phyloP scores from a whole-genome alignment of 2,113 vertebrate genomes.

The Channa argus region DNA sequence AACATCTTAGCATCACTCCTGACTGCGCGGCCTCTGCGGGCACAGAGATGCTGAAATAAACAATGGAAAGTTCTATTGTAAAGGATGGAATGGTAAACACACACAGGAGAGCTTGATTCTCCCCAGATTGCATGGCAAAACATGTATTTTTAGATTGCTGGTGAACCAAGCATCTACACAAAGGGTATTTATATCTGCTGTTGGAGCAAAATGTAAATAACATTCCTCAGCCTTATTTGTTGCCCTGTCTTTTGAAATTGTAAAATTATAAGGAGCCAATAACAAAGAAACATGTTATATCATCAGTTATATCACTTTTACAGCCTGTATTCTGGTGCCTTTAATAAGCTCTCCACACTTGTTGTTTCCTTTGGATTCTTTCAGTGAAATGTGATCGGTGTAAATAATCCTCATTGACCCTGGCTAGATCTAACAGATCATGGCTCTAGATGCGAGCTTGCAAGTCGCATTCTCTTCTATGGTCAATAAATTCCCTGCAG shows the following conservation, averaged over 20 bases:
- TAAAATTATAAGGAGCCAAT: conserved; percentile 4
- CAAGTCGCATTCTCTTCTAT: conserved; percentile 14
- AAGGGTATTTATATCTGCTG: background rate
- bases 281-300: too few relatives aligned
- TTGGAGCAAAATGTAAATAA: conserved; percentile 11
- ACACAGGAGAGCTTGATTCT: conserved; percentile 4
- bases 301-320: too few relatives aligned
- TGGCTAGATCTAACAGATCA: conserved; percentile 1
- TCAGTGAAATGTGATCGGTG: conserved; percentile 19
- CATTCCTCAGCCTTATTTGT: background rate
- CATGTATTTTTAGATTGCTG: conserved; percentile 17
- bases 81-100: conserved; percentile 24
- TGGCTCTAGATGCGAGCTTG: background rate
- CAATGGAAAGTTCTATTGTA: conserved; percentile 24
- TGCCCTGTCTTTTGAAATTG: background rate
- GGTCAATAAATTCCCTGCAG: conserved; percentile 43
- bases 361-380: background rate
- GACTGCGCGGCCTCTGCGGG: conserved; percentile 28
- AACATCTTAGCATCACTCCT: conserved; percentile 55
- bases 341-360: background rate
- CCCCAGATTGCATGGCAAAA: conserved; percentile 16
- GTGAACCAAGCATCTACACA: conserved; percentile 7
- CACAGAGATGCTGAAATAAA: conserved; percentile 47
- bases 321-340: background rate
- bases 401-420: conserved; percentile 26